Conservation (phyloP, 2,888 invertebrate genomes). For the Amblyjoppa proteus region DNA sequence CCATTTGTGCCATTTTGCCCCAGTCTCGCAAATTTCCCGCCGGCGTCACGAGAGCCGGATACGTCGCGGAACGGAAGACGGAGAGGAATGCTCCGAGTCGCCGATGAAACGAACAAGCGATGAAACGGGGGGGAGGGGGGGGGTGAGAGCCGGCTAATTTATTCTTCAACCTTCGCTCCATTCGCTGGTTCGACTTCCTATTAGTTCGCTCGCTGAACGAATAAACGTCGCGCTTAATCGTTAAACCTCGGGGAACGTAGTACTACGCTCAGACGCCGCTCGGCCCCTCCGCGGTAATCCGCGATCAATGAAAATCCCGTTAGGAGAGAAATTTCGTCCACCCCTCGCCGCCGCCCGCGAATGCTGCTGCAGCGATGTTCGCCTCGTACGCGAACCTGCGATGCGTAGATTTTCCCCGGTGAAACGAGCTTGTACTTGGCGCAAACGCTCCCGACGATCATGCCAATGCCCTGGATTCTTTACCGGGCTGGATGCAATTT, state of each 20-base stretch:
- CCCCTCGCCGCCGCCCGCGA: neutral
- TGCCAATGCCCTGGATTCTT: conserved; percentile 18
- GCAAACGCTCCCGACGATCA: neutral
- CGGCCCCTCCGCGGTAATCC: conserved; percentile 19
- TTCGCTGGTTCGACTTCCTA: neutral
- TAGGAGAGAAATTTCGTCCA: conserved; percentile 19
- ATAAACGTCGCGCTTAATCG: conserved; percentile 7
- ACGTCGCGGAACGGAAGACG: neutral
- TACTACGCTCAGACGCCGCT: neutral
- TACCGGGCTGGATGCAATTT: conserved; percentile 19
- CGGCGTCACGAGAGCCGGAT: too few species aligned
- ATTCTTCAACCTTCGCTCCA: neutral
- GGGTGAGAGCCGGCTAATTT: neutral
- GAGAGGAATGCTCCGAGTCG: neutral
- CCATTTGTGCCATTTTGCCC: too few species aligned
- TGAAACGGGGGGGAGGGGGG: neutral
- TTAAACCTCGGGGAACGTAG: neutral
- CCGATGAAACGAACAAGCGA: neutral
- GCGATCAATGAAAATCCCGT: conserved; percentile 43
- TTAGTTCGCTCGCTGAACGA: conserved; percentile 2
- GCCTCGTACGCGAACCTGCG: neutral
- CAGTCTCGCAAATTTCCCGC: too few species aligned
- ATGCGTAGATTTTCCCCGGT: neutral
- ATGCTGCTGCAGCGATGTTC: neutral
- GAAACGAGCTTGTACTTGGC: conserved; percentile 1